Base-by-base conservation (phyloP, 2,888 invertebrate species). In the Boloria euphrosyne region DNA sequence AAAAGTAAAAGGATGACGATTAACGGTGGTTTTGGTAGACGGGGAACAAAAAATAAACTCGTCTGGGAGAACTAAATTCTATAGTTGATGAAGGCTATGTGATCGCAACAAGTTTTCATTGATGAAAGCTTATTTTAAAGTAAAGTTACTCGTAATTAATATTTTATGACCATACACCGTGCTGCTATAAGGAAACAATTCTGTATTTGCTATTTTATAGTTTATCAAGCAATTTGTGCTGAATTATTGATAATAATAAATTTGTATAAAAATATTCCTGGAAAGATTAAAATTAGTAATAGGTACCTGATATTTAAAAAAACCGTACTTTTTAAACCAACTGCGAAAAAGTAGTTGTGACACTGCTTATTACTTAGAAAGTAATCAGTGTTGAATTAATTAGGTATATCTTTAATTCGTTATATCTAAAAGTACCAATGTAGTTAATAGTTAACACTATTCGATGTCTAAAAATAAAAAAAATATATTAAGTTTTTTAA, bases 1-100 rank as follows among this genome's bases (percentile, higher is more conserved):
- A 78, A 74, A 74, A 74, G 71, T 72, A 57, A 66, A 74, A 75
- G 76, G 81, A 80, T 79, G 78, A 73, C 62, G 66, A 69, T 71
- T 79, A 85, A 84, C 82, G 80, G 78, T 74, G 76, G 70, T 72
- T 49, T 55, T 61, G 52, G 66, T 51, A 59, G 50, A 68, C 50
- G 18, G 13, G 18, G 58, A 49, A 61, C 50, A 59, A 64, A 67
- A 61, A 60, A 62, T 44, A 43, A 58, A 62, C 62, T 57, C 22
- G 66, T 62, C 58, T 58, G 62, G 52, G 58, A 53, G 62, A 61
- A 62, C 18, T 18, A 57, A 55, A 57, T 62, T 66, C 51, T 62
- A 61, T 55, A 44, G 57, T 50, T 31, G 43, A 55, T 17, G 62
- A 62, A 53, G 27, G 16, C 43, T 43, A 13, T 22, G 22, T 22